These are phyloP conservation scores for Gymnorhina tibicen DNA, from an alignment of 2,113 vertebrate genomes.

Conservation along the genomic window DNA sequence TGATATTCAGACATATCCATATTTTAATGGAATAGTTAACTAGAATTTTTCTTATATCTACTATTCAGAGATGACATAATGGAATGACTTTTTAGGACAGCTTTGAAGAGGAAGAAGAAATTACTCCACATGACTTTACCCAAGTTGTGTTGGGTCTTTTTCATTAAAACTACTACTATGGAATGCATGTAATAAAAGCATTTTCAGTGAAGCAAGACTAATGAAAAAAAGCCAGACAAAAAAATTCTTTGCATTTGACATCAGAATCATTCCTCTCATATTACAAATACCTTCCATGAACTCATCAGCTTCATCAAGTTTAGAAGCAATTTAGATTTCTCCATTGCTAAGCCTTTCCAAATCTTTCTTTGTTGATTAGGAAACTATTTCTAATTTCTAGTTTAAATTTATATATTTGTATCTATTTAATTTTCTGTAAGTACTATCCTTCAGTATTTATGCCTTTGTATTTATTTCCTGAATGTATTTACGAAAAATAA, in stretches of 20 bases:
- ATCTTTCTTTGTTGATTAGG: neutral
- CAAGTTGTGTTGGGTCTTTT: neutral
- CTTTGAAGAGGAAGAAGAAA: neutral
- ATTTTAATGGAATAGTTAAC: neutral
- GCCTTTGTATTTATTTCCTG: neutral
- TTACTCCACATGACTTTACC: neutral
- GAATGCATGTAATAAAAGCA: neutral
- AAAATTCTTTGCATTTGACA: neutral
- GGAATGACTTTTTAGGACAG: neutral
- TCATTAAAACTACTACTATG: neutral
- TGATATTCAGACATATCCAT: neutral
- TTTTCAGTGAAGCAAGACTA: neutral
- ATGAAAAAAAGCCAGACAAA: neutral
- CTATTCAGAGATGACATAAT: neutral
- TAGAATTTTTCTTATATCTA: neutral
- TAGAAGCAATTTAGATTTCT: neutral
- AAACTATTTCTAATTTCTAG: neutral
- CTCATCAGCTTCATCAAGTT: neutral
- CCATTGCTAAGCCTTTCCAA: neutral
- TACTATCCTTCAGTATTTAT: neutral
- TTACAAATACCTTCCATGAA: neutral
- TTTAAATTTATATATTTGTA: neutral
- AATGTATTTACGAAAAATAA: slow-evolving; percentile 27
- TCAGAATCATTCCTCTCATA: neutral
- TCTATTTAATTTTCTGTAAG: slow-evolving; percentile 4